These are phyloP conservation scores for Masnerella sp. DNA, from an alignment of 2,888 invertebrate species.

Conservation along the genomic window DNA sequence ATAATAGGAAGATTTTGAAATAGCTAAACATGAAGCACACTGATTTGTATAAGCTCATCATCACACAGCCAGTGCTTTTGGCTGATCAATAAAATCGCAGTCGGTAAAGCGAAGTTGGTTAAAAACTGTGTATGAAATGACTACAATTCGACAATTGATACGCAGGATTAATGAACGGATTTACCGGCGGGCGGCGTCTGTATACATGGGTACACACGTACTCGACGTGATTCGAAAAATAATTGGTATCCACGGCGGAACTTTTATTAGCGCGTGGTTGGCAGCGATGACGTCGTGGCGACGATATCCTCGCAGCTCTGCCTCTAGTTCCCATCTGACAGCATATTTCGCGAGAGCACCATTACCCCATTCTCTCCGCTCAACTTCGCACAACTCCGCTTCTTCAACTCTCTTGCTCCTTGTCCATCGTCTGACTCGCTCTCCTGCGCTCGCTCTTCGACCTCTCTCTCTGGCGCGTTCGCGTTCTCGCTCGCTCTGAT, in stretches of 20 bases:
- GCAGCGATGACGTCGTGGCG: conserved; percentile 25
- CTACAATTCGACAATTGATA: no score
- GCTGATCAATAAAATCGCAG: no score
- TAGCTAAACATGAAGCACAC: no score
- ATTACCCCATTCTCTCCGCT: conserved; percentile 62
- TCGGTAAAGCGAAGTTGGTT: no score
- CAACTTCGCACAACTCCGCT: conserved; percentile 51
- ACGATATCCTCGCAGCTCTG: conserved; percentile 67
- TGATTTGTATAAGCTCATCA: no score
- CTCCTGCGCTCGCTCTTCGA: conserved; percentile 19
- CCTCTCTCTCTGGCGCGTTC: conserved; percentile 26
- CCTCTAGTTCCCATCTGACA: conserved; percentile 70
- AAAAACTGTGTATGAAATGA: no score
- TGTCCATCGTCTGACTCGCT: conserved; percentile 14
- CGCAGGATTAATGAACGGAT: no score
- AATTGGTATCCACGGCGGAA: conserved; percentile 3
- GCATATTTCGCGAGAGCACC: conserved; percentile 70
- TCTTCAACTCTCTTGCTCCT: conserved; percentile 28
- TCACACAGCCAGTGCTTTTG: no score
- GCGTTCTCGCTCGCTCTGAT: conserved; percentile 31
- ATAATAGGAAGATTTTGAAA: no score
- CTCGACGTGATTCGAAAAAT: conserved; percentile 2
- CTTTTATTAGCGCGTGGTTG: conserved; percentile 34
- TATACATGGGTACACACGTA: no score
- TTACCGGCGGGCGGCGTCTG: no score